These are phyloP conservation scores for Stenotaenia linearis DNA, from an alignment of 2,888 invertebrate genomes.

Conservation along the genomic window DNA sequence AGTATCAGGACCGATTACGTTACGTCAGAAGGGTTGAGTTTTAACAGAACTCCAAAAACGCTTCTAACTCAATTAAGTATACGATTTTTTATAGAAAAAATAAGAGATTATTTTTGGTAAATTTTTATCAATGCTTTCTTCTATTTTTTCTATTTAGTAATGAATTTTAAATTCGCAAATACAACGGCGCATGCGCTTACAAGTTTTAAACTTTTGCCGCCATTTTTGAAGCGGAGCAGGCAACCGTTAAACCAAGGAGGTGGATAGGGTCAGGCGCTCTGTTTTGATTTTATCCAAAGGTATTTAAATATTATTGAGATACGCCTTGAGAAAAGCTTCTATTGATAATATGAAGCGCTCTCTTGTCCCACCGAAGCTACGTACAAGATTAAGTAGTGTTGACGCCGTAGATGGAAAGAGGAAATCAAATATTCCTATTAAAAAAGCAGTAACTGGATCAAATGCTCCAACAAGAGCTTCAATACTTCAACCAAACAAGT, in stretches of 20 bases:
- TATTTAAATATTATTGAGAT: neutral
- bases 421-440: no score
- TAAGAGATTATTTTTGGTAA: neutral
- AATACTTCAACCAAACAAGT: neutral
- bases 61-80: neutral
- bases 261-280: neutral
- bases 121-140: neutral
- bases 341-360: neutral
- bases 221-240: neutral
- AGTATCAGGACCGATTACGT: no score
- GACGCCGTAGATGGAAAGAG: neutral
- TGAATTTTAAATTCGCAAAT: neutral
- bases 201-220: neutral
- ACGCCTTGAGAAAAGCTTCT: neutral
- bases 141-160: neutral
- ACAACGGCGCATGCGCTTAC: neutral
- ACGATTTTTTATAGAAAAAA: neutral
- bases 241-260: neutral
- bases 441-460: no score
- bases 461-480: neutral
- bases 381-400: neutral
- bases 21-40: neutral
- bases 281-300: neutral
- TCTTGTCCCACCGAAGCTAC: neutral
- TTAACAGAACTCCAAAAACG: neutral